A percentile compares a stretch with the other conserved stretches of the same genome.
Conservation (phyloP, 2,888 invertebrate genomes). For the Platycnemis pennipes region DNA sequence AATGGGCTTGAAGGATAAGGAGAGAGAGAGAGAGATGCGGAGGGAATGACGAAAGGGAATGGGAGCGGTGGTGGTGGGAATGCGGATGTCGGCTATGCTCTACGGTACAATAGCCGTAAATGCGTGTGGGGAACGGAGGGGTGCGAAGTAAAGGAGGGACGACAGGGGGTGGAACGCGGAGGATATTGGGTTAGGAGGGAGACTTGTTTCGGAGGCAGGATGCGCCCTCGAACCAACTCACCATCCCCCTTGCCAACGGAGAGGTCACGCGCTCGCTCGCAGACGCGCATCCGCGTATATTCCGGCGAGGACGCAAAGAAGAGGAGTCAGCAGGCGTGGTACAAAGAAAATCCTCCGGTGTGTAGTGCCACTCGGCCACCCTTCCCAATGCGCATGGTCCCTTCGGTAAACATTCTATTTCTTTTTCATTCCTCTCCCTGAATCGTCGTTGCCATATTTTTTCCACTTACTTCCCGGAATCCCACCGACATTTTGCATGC, state of each 20-base stretch:
- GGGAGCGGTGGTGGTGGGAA: neutral
- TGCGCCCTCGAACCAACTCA: neutral
- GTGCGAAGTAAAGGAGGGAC: too few relatives aligned
- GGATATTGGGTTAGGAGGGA: neutral
- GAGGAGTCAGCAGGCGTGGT: too few relatives aligned
- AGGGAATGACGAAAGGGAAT: too few relatives aligned
- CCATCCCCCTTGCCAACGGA: too few relatives aligned
- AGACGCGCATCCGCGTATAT: too few relatives aligned
- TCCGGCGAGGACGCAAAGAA: too few relatives aligned
- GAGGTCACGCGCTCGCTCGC: too few relatives aligned
- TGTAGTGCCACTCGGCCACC: too few relatives aligned
- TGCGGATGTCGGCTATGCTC: neutral
- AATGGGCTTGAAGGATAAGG: conserved; percentile 5
- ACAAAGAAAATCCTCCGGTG: too few relatives aligned
- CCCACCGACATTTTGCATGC: neutral
- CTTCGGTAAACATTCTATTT: neutral
- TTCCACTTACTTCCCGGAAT: neutral
- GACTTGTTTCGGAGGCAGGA: neutral
- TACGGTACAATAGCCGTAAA: too few relatives aligned
- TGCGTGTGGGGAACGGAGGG: too few relatives aligned
- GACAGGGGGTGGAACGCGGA: neutral
- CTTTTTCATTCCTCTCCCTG: neutral
- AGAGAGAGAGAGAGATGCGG: neutral
- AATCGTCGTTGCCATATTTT: neutral
- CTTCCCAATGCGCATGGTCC: too few relatives aligned